Evolutionary conservation across 2,113 vertebrate genomes (phyloP).

Genomic region (Leptocoma aspasia): DNA sequence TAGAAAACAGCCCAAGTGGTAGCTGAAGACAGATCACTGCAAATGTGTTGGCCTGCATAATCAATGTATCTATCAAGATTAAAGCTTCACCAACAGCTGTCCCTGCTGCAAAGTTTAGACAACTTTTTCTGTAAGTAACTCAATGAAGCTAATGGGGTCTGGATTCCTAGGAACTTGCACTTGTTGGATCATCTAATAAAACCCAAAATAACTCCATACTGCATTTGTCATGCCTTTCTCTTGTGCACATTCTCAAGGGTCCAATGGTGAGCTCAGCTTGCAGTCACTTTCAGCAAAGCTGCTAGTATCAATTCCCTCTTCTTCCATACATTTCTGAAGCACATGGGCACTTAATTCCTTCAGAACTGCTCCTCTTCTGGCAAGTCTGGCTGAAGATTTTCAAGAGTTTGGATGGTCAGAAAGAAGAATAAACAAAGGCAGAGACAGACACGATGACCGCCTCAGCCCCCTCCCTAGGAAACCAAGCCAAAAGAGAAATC

Average conservation of each 20-base stretch:
- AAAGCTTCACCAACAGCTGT: not conserved
- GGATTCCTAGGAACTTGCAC: not conserved
- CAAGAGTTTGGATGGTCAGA: not conserved
- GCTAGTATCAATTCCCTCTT: not conserved
- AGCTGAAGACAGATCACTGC: not conserved
- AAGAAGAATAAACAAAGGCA: not conserved
- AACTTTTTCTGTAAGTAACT: not conserved
- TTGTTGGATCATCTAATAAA: not conserved
- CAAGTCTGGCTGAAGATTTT: not conserved
- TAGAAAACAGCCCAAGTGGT: not conserved
- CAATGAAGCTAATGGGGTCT: not conserved
- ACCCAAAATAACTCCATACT: not conserved
- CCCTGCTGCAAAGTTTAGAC: not conserved
- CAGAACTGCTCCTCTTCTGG: not conserved
- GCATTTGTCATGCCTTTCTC: not conserved
- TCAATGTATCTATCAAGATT: no score
- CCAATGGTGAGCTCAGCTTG: not conserved
- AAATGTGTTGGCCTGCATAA: not conserved
- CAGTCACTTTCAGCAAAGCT: not conserved
- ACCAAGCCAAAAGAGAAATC: not conserved
- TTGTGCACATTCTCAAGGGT: rapidly evolving
- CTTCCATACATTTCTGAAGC: not conserved
- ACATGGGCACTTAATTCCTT: not conserved
- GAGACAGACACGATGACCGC: not conserved
- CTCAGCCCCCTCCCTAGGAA: not conserved